Evolutionary conservation across 1,140 invertebrate species (phyloP), one percentile per base, ranked within the genome.

Genomic region (Orius laevigatus): DNA sequence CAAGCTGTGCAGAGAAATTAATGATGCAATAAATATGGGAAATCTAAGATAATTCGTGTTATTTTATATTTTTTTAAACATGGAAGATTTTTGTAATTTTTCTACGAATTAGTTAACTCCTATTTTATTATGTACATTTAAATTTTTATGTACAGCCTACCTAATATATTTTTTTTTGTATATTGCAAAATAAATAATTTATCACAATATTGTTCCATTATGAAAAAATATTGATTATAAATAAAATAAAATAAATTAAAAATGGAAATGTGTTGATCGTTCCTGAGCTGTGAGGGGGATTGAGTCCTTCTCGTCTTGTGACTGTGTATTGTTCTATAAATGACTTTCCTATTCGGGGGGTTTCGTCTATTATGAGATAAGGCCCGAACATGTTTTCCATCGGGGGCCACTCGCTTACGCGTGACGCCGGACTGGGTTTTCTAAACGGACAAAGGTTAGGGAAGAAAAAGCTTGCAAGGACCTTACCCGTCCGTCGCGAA

Each of bases 401-500:
- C 3, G 25, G 25, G 8, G 25, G 25, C 25, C 25, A 25, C 25
- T 25, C 25, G 25, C 25, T 25, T 25, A 25, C 25, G 25, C 25
- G 25, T 5, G n/a, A 18, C 10, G 11, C 9, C 11, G 15, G 9
- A 10, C 2, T 41, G 10, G 31, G 8, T 33, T 16, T 20, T 20
- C 31, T 18, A 49, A 33, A 40, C 14, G 11, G n/a, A 25, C 18
- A 43, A 43, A 49, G 15, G 8, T 14, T 41, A 40, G 32, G 2
- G 5, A 36, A 2, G 31, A 2, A 12, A 31, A 46, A 16, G 14
- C 4, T 31, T 10, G 8, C 9, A 46, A 14, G 10, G 3, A 12
- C 5, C 47, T 47, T 51, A 56, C 58, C 70, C 69, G 3, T 57
- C 58, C 50, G 48, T 62, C 0, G 63, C 60, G 46, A 72, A 72